These are phyloP conservation scores for Gavialis gangeticus DNA, from an alignment of 2,113 vertebrate genomes.

Conservation along the genomic window DNA sequence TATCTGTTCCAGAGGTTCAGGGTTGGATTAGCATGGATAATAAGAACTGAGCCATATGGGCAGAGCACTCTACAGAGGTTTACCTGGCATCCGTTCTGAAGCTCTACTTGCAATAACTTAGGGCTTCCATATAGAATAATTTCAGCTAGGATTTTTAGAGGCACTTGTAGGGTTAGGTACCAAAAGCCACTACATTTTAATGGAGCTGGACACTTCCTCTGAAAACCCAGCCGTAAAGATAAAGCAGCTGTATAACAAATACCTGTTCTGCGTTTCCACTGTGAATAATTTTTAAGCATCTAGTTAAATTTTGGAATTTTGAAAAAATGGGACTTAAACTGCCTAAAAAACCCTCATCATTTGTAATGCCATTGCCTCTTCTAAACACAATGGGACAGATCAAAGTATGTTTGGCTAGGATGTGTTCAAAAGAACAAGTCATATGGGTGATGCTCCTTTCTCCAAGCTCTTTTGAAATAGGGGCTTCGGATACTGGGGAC, in stretches of 20 bases:
- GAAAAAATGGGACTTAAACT: background rate
- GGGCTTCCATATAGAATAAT: constrained; percentile 23
- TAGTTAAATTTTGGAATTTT: background rate
- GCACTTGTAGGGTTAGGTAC: constrained; percentile 16
- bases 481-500: background rate
- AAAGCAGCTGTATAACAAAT: constrained; percentile 37
- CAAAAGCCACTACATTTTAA: constrained; percentile 45
- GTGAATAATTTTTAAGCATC: background rate
- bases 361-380: background rate
- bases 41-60: background rate
- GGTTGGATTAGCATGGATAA: constrained; percentile 1
- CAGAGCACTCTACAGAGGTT: constrained; percentile 28
- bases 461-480: background rate
- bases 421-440: too few species aligned
- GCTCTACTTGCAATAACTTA: rapidly evolving
- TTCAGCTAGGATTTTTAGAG: constrained; percentile 43
- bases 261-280: constrained; percentile 16
- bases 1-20: constrained; percentile 9
- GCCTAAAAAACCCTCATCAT: constrained; percentile 22
- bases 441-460: background rate
- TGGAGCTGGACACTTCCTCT: constrained; percentile 12
- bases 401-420: background rate
- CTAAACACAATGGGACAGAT: background rate
- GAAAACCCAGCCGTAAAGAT: constrained; percentile 38
- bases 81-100: background rate